A percentile compares a stretch with the other conserved stretches of the same genome.
Evolutionary conservation across 2,113 vertebrate species (phyloP).

Genomic region (Glareola pratincola): DNA sequence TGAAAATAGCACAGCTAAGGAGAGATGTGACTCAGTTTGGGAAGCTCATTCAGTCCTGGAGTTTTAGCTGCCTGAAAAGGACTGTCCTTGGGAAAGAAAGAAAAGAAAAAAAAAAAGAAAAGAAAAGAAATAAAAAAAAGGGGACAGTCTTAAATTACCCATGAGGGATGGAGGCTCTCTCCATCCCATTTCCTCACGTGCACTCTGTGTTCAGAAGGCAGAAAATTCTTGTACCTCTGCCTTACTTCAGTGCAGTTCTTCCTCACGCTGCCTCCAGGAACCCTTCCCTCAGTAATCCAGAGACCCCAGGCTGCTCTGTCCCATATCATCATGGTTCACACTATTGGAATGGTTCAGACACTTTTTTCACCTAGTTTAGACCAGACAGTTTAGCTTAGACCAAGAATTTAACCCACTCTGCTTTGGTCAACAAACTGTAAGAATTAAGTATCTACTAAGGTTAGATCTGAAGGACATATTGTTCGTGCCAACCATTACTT

Average conservation of each 20-base stretch:
- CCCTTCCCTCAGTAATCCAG: not conserved
- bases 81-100: not conserved
- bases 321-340: not conserved
- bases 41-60: not conserved
- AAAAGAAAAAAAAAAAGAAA: not conserved
- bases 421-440: not conserved
- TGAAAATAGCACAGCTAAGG: not conserved
- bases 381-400: too few relatives aligned
- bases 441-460: not conserved
- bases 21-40: not conserved
- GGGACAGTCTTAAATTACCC: not conserved
- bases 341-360: not conserved
- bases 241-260: not conserved
- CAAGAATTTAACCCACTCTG: not conserved
- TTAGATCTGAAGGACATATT: not conserved
- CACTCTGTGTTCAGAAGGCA: not conserved
- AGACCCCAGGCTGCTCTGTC: not conserved
- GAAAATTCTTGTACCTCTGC: not conserved
- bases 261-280: not conserved
- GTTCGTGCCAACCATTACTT: not conserved
- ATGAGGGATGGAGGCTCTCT: accelerated
- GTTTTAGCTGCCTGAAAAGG: not conserved
- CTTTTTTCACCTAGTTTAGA: not conserved
- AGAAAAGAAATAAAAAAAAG: not conserved
- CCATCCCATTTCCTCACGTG: not conserved